A percentile compares a stretch with the other conserved stretches of the same genome.
Evolutionary conservation across 2,888 invertebrate species (phyloP).

Genomic region (Pelosia muscerda): DNA sequence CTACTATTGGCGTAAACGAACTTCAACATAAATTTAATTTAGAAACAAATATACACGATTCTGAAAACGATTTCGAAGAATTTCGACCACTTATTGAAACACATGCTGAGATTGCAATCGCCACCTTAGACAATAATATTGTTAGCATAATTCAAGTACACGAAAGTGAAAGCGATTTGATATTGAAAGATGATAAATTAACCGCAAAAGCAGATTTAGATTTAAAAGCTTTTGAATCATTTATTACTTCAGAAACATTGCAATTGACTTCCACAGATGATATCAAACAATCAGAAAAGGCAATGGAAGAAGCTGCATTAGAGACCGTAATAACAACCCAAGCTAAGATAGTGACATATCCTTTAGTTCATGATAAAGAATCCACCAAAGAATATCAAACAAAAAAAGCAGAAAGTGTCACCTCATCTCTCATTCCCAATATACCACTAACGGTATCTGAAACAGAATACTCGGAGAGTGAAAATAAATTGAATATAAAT

Average conservation of each 20-base stretch:
- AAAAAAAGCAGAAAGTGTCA: slow-evolving; percentile 70
- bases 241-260: slow-evolving; percentile 86
- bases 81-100: slow-evolving; percentile 72
- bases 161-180: slow-evolving; percentile 89
- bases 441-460: slow-evolving; percentile 88
- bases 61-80: slow-evolving; percentile 83
- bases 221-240: slow-evolving; percentile 86
- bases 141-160: slow-evolving; percentile 87
- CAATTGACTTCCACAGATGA: slow-evolving; percentile 77
- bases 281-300: slow-evolving; percentile 85
- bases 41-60: slow-evolving; percentile 88
- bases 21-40: slow-evolving; percentile 87
- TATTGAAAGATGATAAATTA: slow-evolving; percentile 81
- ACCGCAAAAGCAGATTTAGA: slow-evolving; percentile 86
- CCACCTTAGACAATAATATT: slow-evolving; percentile 87
- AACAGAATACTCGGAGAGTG: slow-evolving; percentile 89
- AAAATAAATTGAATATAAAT: slow-evolving; percentile 81
- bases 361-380: slow-evolving; percentile 90
- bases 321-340: slow-evolving; percentile 87
- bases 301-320: slow-evolving; percentile 68
- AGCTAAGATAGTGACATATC: slow-evolving; percentile 88
- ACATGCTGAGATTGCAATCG: slow-evolving; percentile 81
- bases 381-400: slow-evolving; percentile 60
- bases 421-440: slow-evolving; percentile 85
- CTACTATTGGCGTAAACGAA: slow-evolving; percentile 87